Evolutionary conservation across 2,888 invertebrate species (phyloP).

Genomic region (Aporophyla nigra): DNA sequence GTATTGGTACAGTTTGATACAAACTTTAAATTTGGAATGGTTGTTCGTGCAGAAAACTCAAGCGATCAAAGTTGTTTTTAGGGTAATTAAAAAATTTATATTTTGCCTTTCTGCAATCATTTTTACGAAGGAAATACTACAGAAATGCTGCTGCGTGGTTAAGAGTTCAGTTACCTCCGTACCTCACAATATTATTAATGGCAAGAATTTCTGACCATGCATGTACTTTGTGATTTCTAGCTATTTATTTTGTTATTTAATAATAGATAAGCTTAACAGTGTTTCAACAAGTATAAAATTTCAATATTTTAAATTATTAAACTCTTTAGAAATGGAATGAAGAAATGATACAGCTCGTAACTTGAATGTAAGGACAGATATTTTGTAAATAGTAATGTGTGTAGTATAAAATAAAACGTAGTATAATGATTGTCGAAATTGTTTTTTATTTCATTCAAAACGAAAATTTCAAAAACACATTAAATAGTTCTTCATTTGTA

Average conservation of each 20-base stretch:
- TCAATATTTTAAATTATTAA: slow-evolving; percentile 49
- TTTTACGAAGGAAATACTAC: slow-evolving; percentile 85
- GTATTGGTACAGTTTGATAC: slow-evolving; percentile 36
- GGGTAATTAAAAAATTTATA: slow-evolving; percentile 78
- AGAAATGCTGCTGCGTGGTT: slow-evolving; percentile 80
- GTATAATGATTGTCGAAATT: slow-evolving; percentile 87
- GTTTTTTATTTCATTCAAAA: slow-evolving; percentile 76
- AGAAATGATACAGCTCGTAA: slow-evolving; percentile 69
- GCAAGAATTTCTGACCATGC: slow-evolving; percentile 71
- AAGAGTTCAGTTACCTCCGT: slow-evolving; percentile 63
- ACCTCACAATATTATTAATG: slow-evolving; percentile 59
- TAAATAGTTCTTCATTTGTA: slow-evolving; percentile 34
- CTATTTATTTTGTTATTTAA: slow-evolving; percentile 87
- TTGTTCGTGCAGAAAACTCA: slow-evolving; percentile 60
- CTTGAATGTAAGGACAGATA: slow-evolving; percentile 77
- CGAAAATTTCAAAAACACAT: slow-evolving; percentile 7
- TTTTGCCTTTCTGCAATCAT: slow-evolving; percentile 88
- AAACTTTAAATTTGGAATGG: slow-evolving; percentile 12
- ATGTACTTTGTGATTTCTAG: slow-evolving; percentile 80
- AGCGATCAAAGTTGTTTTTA: slow-evolving; percentile 71
- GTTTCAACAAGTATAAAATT: slow-evolving; percentile 70
- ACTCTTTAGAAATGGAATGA: slow-evolving; percentile 69
- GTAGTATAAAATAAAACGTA: slow-evolving; percentile 87
- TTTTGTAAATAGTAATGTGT: slow-evolving; percentile 86
- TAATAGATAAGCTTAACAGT: slow-evolving; percentile 79